Percentiles rank a stretch among this genome's conserved stretches.
Evolutionary conservation across 2,888 invertebrate species (phyloP).

Genomic region (Troides helena): DNA sequence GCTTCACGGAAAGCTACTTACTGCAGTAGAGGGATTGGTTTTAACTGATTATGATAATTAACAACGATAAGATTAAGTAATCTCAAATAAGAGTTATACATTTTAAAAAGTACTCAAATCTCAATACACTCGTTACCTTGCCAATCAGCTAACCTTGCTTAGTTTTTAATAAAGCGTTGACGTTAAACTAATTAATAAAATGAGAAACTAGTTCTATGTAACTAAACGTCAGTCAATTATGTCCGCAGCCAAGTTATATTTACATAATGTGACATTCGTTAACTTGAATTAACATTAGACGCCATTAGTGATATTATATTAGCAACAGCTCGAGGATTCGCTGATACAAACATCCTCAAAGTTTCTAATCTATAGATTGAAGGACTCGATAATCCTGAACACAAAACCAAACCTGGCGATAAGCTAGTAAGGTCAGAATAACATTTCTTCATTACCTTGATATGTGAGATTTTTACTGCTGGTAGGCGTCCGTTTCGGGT

Average conservation of each 20-base stretch:
- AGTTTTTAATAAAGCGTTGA: not conserved
- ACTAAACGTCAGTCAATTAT: constrained; percentile 1
- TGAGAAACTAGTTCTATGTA: not conserved
- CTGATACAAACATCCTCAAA: not conserved
- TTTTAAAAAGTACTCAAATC: not conserved
- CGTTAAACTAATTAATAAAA: constrained; percentile 2
- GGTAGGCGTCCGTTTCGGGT: too few relatives aligned
- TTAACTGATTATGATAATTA: too few relatives aligned
- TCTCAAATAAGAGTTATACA: not conserved
- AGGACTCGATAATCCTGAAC: not conserved
- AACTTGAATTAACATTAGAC: not conserved
- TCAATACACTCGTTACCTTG: not conserved
- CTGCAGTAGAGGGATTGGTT: too few relatives aligned
- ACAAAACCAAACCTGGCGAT: not conserved
- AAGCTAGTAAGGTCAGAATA: too few relatives aligned
- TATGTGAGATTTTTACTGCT: too few relatives aligned
- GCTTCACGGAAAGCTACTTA: too few relatives aligned
- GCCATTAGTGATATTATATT: not conserved
- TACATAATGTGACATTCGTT: not conserved
- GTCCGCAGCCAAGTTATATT: not conserved
- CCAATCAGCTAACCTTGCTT: not conserved
- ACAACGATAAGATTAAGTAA: too few relatives aligned
- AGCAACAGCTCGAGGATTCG: not conserved
- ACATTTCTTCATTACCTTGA: too few relatives aligned
- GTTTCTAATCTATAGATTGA: too few relatives aligned